Conservation (phyloP, 2,797 vertebrate genomes). For the Paratrypauchen microcephalus region DNA sequence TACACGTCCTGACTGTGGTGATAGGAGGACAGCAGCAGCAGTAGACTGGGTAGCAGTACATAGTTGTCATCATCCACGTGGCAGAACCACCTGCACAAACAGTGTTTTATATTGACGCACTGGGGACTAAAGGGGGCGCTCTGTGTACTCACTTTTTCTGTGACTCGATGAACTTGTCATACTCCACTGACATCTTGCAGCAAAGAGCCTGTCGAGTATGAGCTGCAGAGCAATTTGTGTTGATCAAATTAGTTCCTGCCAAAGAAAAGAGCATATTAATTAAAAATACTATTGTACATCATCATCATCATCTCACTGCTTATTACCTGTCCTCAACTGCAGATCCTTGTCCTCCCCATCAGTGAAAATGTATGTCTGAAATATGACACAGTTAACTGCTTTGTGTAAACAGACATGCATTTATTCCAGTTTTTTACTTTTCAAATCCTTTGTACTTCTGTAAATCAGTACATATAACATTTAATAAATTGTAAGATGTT, state of each 20-base stretch:
- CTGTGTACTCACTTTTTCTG: constrained; percentile 86
- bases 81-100: constrained; percentile 91
- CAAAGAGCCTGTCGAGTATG: constrained; percentile 94
- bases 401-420: too few relatives aligned
- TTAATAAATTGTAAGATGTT: constrained; percentile 5
- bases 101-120: background rate
- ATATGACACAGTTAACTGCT: constrained; percentile 17
- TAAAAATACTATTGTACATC: background rate
- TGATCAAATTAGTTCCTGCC: constrained; percentile 86
- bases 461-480: background rate
- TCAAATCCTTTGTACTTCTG: too few relatives aligned
- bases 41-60: constrained; percentile 83
- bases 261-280: background rate
- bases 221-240: constrained; percentile 96
- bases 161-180: constrained; percentile 95
- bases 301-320: background rate
- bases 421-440: too few relatives aligned
- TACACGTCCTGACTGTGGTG: constrained; percentile 93
- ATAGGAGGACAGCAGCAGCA: constrained; percentile 86
- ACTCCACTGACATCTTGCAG: constrained; percentile 99
- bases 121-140: background rate
- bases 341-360: constrained; percentile 90
- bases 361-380: constrained; percentile 93
- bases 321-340: constrained; percentile 78
- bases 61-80: constrained; percentile 98